These are phyloP conservation scores for Marmota flaviventris DNA, from an alignment of 2,113 vertebrate genomes.

Conservation along the genomic window DNA sequence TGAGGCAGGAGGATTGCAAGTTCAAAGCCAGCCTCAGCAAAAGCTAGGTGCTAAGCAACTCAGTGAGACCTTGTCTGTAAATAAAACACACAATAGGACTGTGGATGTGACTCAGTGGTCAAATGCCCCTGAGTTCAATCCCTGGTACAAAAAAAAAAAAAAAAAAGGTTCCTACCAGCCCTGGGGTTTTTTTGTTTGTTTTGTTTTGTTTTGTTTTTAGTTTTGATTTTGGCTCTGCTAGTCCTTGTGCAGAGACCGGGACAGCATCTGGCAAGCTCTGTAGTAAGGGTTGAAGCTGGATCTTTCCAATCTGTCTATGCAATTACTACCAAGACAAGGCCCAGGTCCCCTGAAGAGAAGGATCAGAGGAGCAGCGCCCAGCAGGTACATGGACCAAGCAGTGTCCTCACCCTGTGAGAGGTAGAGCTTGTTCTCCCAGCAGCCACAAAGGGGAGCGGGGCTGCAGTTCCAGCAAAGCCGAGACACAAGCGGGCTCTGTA, in stretches of 20 bases:
- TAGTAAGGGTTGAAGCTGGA: neutral
- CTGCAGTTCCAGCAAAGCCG: neutral
- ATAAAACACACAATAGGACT: too few relatives aligned
- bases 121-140: too few relatives aligned
- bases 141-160: too few relatives aligned
- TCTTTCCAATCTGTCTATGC: neutral
- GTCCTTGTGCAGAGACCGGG: neutral
- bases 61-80: too few relatives aligned
- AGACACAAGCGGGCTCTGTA: neutral
- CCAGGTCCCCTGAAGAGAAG: neutral
- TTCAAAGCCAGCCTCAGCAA: too few relatives aligned
- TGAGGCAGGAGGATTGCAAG: too few relatives aligned
- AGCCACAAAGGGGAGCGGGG: neutral
- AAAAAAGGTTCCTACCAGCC: neutral
- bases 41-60: too few relatives aligned
- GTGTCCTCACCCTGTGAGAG: neutral
- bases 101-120: too few relatives aligned
- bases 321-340: neutral
- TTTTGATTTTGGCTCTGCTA: neutral
- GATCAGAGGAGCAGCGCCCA: neutral
- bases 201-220: neutral
- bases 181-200: too few relatives aligned
- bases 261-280: neutral
- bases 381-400: rapidly evolving
- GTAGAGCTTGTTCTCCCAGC: rapidly evolving